Evolutionary conservation across 2,113 vertebrate species (phyloP), one percentile per base, ranked within the genome.

Genomic region (Oxyruncus cristatus): DNA sequence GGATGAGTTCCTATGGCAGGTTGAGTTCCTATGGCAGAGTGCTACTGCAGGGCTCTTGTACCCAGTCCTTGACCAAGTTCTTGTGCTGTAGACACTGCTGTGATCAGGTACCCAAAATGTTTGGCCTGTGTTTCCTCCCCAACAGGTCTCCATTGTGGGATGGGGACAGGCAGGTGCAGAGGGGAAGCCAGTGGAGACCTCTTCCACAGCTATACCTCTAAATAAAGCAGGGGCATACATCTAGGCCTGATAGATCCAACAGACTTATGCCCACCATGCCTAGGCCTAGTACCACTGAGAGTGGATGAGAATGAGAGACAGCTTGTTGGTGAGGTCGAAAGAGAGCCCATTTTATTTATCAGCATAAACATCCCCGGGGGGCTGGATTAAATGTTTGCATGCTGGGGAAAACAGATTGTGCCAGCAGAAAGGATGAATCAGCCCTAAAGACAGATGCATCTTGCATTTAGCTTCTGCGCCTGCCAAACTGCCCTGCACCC

Each of bases 381-480:
- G 37, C 46, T 89, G 78, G 37, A 89, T 93, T 95, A 79, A 89
- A 82, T 76, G 87, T 92, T 85, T 12, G 6, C 50, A 35, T 47
- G 39, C 93, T 94, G 78, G 58, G 58, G 62, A 89, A 93, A 96
- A 87, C 71, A 88, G 84, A 62, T 58, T 88, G 58, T 66, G 87
- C 89, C 73, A 91, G 86, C 58, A 92, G 81, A 97, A 91, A 87
- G 61, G 49, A 82, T 97, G 91, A 95, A 70, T 93, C 87, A 94
- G 56, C 85, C 56, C 41, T 58, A 75, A 87, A 94, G 80, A 85
- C n/a, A 81, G 68, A 88, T 53, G 70, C 65, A 85, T 75, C 87
- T 63, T 89, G 41, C 21, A 65, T 78, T 85, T 52, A 53, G 52
- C 9, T 82, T 82, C 70, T 76, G 41, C 0, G 7, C 28, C 81